These are phyloP conservation scores for Aldabrachelys gigantea DNA, from an alignment of 2,113 vertebrate species.

Conservation along the genomic window DNA sequence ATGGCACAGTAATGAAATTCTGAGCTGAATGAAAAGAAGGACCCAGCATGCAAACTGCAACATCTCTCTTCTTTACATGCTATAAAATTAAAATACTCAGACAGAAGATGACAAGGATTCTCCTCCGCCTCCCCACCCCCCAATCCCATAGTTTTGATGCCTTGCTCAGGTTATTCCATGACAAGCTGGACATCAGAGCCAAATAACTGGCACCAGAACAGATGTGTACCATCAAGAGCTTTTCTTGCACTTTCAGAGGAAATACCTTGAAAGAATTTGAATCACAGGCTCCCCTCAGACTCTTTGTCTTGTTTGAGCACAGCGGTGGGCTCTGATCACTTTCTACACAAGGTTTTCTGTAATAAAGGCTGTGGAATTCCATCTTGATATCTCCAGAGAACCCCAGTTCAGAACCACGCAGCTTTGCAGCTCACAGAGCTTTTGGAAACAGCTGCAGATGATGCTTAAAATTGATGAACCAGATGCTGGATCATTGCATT, in stretches of 20 bases:
- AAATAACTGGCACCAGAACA: background rate
- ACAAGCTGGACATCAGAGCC: background rate
- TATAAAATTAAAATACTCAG: background rate
- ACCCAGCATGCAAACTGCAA: background rate
- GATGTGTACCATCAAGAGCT: background rate
- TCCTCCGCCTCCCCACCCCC: background rate
- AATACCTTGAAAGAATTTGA: background rate
- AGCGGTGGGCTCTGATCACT: background rate
- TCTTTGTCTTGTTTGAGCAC: background rate
- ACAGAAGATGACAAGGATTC: background rate
- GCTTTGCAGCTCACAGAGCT: background rate
- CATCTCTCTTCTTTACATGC: background rate
- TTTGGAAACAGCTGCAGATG: background rate
- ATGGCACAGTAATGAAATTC: background rate
- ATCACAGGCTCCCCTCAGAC: background rate
- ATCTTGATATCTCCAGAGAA: background rate
- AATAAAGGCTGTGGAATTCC: background rate
- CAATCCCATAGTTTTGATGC: rapidly evolving
- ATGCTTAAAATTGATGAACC: background rate
- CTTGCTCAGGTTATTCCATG: background rate
- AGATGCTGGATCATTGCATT: rapidly evolving
- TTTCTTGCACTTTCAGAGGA: background rate
- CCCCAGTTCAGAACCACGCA: background rate
- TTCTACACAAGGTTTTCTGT: background rate
- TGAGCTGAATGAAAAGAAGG: background rate